These are phyloP conservation scores for Bradypodion pumilum DNA, from an alignment of 2,797 vertebrate species.

Conservation along the genomic window DNA sequence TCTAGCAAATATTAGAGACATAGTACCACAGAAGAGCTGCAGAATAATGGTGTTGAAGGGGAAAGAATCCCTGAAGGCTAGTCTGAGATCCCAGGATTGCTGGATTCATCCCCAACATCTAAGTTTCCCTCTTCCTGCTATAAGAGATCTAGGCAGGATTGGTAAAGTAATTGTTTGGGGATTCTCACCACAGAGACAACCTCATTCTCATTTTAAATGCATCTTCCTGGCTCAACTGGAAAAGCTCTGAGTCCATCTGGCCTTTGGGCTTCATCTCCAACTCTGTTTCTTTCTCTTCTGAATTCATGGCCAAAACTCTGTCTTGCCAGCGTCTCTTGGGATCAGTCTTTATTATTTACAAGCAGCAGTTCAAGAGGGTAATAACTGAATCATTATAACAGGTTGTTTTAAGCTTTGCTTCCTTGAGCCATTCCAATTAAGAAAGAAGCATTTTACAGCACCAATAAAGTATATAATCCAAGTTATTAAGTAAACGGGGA, in stretches of 20 bases:
- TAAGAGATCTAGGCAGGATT: neutral
- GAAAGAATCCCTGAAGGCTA: no score
- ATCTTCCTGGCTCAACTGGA: neutral
- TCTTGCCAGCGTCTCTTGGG: neutral
- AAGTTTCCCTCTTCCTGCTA: neutral
- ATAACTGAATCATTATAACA: slow-evolving; percentile 23
- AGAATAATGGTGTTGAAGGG: no score
- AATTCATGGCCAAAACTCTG: neutral
- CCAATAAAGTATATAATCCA: slow-evolving; percentile 5
- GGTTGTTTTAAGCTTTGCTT: slow-evolving; percentile 16
- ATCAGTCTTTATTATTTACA: slow-evolving; percentile 18
- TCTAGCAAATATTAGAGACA: no score
- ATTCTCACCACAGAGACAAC: neutral
- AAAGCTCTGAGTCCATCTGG: neutral
- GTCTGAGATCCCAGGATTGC: no score
- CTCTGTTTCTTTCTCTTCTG: neutral
- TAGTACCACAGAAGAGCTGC: no score
- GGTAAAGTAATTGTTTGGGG: neutral
- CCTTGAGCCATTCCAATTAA: slow-evolving; percentile 29
- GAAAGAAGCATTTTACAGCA: neutral
- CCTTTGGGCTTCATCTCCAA: neutral
- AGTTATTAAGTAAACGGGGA: slow-evolving; percentile 27
- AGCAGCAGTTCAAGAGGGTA: slow-evolving; percentile 18
- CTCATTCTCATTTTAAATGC: neutral
- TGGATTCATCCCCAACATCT: no score